Evolutionary conservation across 1,140 invertebrate species (phyloP).

Genomic region (Drosophila sturtevanti): DNA sequence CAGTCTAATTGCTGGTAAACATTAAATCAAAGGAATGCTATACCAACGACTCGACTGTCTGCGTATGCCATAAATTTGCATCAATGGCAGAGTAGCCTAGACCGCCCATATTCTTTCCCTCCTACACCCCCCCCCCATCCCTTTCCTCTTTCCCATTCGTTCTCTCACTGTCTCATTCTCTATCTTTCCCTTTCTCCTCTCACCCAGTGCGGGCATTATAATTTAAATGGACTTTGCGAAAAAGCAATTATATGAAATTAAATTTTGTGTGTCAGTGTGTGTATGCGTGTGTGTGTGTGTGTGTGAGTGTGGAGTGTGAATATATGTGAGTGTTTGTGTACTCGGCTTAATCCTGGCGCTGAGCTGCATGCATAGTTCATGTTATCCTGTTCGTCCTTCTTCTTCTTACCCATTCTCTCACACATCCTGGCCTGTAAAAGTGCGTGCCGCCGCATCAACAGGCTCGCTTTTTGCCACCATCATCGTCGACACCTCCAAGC

Average conservation of each 20-base stretch:
- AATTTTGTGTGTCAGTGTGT: slow-evolving; percentile 53
- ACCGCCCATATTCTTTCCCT: not conserved
- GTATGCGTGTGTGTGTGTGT: slow-evolving; percentile 21
- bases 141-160: not conserved
- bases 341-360: slow-evolving; percentile 62
- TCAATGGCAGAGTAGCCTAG: slow-evolving; percentile 30
- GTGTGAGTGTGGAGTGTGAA: not conserved
- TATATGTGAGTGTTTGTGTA: slow-evolving; percentile 1
- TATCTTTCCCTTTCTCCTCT: not conserved
- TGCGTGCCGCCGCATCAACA: slow-evolving; percentile 54
- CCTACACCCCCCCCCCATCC: not conserved
- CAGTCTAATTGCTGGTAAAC: slow-evolving; percentile 62
- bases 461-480: slow-evolving; percentile 36
- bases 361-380: slow-evolving; percentile 76
- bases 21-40: slow-evolving; percentile 72
- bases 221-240: slow-evolving; percentile 78
- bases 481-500: slow-evolving; percentile 50
- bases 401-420: not conserved
- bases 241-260: slow-evolving; percentile 79
- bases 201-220: slow-evolving; percentile 60
- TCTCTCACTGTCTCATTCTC: not conserved
- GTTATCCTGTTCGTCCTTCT: slow-evolving; percentile 52
- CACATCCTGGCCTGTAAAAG: slow-evolving; percentile 27
- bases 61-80: slow-evolving; percentile 77
- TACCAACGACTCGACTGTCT: slow-evolving; percentile 60